These are phyloP conservation scores for rat (Rattus norvegicus) DNA, from an alignment of 2,113 vertebrate genomes.

Conservation along the genomic window GRCr8 NC_086032.1:88106001-88106500, in stretches of 20 bases:
- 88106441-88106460: not conserved
- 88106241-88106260: not conserved
- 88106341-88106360: not conserved
- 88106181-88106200: not conserved
- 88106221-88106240: not conserved
- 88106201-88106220: not conserved
- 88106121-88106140: not conserved
- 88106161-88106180: not conserved
- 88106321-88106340: not conserved
- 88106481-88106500: not conserved
- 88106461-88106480: not conserved
- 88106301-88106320: not conserved
- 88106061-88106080: not conserved
- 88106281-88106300: not conserved
- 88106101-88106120: not conserved
- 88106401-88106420: not conserved
- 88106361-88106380: not conserved
- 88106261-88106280: not conserved
- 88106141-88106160: not conserved
- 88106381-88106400: not conserved
- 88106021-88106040: not conserved
- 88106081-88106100: not conserved
- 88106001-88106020: not conserved
- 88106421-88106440: not conserved
- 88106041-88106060: not conserved